A percentile compares a stretch with the other conserved stretches of the same genome.
phyloP scores from a whole-genome alignment of 2,888 invertebrate species.

The Drosophila kanekoi region DNA sequence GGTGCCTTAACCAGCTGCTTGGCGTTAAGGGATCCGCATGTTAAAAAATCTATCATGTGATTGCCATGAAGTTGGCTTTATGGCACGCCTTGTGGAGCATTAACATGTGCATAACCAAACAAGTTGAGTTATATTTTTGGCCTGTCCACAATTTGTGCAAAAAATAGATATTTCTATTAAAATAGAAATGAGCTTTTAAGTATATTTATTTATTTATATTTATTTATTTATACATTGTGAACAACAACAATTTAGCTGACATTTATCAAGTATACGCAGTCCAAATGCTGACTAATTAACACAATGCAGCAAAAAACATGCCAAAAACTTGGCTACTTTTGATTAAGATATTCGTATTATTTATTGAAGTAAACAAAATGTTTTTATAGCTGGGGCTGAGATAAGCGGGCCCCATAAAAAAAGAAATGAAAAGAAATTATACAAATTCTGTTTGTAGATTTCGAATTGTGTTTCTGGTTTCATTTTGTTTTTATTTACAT shows the following conservation, averaged over 20 bases:
- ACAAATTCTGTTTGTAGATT: conserved; percentile 1
- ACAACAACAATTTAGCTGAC: conserved; percentile 35
- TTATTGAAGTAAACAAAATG: conserved; percentile 13
- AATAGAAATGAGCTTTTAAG: conserved; percentile 40
- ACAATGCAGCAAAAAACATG: conserved; percentile 5
- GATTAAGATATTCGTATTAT: conserved; percentile 12
- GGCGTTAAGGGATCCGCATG: conserved; percentile 5
- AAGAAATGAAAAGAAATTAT: neutral
- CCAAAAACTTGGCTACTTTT: neutral
- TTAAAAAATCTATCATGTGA: conserved; percentile 16
- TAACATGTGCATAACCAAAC: too few relatives aligned
- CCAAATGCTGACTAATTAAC: conserved; percentile 36
- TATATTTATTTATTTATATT: conserved; percentile 12
- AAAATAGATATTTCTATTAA: conserved; percentile 28
- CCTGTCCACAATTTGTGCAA: too few relatives aligned
- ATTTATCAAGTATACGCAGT: conserved; percentile 25
- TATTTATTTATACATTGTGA: neutral
- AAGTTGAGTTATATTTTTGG: neutral
- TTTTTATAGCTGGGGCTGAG: conserved; percentile 19
- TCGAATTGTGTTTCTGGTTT: conserved; percentile 10
- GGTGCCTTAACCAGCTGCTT: neutral
- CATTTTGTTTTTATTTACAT: conserved; percentile 38
- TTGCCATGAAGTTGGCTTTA: neutral
- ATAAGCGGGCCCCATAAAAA: neutral
- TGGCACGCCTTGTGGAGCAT: too few relatives aligned